These are phyloP conservation scores for Halotydeus destructor DNA, from an alignment of 1,140 invertebrate species.

Conservation along the genomic window DNA sequence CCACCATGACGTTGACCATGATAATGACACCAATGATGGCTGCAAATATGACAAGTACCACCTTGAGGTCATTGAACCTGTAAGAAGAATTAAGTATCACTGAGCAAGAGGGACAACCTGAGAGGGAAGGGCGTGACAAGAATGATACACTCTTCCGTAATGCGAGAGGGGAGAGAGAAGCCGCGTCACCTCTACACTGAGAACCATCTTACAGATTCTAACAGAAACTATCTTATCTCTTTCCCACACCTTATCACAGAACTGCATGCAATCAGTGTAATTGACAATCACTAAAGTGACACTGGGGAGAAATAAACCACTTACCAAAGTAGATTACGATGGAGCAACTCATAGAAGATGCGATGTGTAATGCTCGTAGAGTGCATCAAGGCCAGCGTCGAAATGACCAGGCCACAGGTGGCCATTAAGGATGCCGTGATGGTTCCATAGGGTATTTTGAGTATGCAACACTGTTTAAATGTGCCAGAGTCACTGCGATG, in stretches of 20 bases:
- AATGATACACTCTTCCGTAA: neutral
- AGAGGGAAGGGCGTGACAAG: neutral
- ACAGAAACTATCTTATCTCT: too few relatives aligned
- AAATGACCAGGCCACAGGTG: constrained; percentile 7
- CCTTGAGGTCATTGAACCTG: constrained; percentile 12
- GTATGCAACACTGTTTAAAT: constrained; percentile 5
- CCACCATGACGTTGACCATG: constrained; percentile 10
- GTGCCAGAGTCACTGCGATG: too few relatives aligned
- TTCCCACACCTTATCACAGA: too few relatives aligned
- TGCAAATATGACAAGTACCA: constrained; percentile 5
- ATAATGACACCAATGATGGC: constrained; percentile 2
- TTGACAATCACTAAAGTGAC: neutral
- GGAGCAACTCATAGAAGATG: constrained; percentile 3
- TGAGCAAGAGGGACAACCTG: neutral
- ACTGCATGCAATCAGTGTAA: too few relatives aligned
- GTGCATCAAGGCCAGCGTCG: neutral
- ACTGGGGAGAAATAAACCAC: neutral
- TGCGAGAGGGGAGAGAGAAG: neutral
- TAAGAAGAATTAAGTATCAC: too few relatives aligned
- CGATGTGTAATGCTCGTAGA: constrained; percentile 5
- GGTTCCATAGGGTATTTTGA: constrained; percentile 8
- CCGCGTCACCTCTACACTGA: too few relatives aligned
- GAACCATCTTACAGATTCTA: too few relatives aligned
- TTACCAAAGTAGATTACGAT: constrained; percentile 3
- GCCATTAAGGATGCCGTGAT: constrained; percentile 5